phyloP scores from a whole-genome alignment of 2,888 invertebrate species.

The Subacronicta megacephala region DNA sequence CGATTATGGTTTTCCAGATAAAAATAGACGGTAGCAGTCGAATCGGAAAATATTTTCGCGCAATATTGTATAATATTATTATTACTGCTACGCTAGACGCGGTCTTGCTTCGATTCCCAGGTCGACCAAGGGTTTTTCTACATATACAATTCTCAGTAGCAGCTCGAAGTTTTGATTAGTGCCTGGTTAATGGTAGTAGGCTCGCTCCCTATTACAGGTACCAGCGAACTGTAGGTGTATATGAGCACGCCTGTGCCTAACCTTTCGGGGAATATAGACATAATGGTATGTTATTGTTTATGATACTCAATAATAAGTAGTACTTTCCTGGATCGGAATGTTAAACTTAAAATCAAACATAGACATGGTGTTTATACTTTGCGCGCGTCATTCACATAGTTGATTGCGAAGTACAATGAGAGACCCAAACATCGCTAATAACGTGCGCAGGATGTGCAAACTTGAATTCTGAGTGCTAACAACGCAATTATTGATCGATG shows the following conservation, averaged over 20 bases:
- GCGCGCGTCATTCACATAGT: conserved; percentile 15
- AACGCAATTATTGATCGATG: not conserved
- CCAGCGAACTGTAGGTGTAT: too few species aligned
- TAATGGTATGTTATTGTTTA: not conserved
- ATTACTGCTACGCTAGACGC: too few species aligned
- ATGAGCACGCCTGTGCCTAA: too few species aligned
- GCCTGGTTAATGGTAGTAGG: too few species aligned
- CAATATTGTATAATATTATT: too few species aligned
- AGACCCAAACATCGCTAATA: conserved; percentile 15
- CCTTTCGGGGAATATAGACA: too few species aligned
- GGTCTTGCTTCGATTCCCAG: too few species aligned
- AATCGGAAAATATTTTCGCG: too few species aligned
- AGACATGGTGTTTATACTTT: conserved; percentile 21
- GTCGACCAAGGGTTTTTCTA: too few species aligned
- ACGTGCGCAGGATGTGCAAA: conserved; percentile 3
- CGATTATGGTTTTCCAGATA: conserved; percentile 32
- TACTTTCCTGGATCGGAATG: conserved; percentile 4
- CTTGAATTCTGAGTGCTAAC: not conserved
- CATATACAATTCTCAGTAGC: too few species aligned
- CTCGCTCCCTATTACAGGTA: too few species aligned
- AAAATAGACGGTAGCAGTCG: not conserved
- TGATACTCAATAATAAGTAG: not conserved
- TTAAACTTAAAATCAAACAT: conserved; percentile 34
- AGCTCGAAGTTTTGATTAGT: too few species aligned
- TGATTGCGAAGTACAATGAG: conserved; percentile 23